phyloP scores from a whole-genome alignment of 2,797 vertebrate species.

The Poecilia velifera region DNA sequence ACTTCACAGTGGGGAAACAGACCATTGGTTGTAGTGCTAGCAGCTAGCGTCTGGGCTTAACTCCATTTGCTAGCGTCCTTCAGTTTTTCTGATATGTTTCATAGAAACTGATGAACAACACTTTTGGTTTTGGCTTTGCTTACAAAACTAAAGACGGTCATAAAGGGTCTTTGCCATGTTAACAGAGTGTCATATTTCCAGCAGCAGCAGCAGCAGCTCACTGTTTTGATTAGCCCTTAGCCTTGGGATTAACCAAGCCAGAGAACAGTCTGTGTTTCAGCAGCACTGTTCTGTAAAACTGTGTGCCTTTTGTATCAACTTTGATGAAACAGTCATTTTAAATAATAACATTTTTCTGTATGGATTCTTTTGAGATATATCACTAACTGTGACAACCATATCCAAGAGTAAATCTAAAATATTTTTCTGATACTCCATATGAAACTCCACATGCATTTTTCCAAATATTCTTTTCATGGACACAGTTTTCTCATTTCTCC shows the following conservation, averaged over 20 bases:
- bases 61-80: not conserved
- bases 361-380: not conserved
- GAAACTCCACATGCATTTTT: conserved; percentile 8
- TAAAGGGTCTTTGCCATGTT: not conserved
- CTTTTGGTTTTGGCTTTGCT: not conserved
- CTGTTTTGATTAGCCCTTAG: not conserved
- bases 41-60: not conserved
- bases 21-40: not conserved
- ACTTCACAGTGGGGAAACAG: not conserved
- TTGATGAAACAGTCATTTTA: not conserved
- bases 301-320: not conserved
- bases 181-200: not conserved
- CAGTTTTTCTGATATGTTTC: not conserved
- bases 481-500: conserved; percentile 24
- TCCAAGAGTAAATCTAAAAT: not conserved
- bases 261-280: not conserved
- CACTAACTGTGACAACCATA: not conserved
- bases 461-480: conserved; percentile 10
- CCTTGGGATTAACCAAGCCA: not conserved
- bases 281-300: not conserved
- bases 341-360: not conserved
- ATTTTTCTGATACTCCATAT: conserved; percentile 17
- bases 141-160: not conserved
- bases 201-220: not conserved
- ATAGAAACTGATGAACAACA: not conserved